Percentiles rank a stretch among this genome's conserved stretches.
Conservation (phyloP, 1,140 invertebrate species). For the Lethrus apterus region DNA sequence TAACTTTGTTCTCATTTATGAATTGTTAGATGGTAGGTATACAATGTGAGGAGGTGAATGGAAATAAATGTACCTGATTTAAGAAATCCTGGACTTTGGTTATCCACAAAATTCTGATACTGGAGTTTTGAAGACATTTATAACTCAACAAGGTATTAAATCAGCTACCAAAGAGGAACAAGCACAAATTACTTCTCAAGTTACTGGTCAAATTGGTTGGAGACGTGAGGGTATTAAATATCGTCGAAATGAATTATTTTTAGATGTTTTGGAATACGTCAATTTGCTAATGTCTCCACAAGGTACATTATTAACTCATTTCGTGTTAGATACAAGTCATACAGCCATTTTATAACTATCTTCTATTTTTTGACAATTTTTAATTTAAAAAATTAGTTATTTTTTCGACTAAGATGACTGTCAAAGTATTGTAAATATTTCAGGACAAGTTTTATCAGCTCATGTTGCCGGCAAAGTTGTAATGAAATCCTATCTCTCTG, state of each 20-base stretch:
- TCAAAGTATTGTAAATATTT: no score
- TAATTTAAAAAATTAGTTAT: no score
- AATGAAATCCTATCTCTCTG: slow-evolving; percentile 99
- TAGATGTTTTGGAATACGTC: slow-evolving; percentile 98
- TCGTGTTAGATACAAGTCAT: no score
- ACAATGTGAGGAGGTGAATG: no score
- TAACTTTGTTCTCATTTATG: slow-evolving; percentile 99
- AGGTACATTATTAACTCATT: no score
- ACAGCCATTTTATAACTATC: no score
- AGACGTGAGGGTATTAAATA: slow-evolving; percentile 99
- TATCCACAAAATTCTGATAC: slow-evolving; percentile 99
- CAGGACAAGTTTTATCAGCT: slow-evolving; percentile 95
- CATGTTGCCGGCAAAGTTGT: slow-evolving; percentile 99
- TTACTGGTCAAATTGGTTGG: slow-evolving; percentile 99
- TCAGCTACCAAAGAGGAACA: slow-evolving; percentile 99
- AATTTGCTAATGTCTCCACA: slow-evolving; percentile 99
- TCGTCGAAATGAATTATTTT: slow-evolving; percentile 94
- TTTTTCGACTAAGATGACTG: no score
- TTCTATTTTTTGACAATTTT: no score
- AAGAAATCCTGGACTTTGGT: slow-evolving; percentile 99
- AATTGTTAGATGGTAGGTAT: slow-evolving; percentile 87
- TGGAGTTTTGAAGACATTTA: slow-evolving; percentile 98
- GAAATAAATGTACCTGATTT: slow-evolving; percentile 35
- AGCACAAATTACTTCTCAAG: slow-evolving; percentile 98
- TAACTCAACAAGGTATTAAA: slow-evolving; percentile 98